Percentiles rank a stretch among this genome's conserved stretches.
These are phyloP conservation scores for Ethmia dodecea DNA, from an alignment of 2,888 invertebrate genomes.

Conservation along the genomic window DNA sequence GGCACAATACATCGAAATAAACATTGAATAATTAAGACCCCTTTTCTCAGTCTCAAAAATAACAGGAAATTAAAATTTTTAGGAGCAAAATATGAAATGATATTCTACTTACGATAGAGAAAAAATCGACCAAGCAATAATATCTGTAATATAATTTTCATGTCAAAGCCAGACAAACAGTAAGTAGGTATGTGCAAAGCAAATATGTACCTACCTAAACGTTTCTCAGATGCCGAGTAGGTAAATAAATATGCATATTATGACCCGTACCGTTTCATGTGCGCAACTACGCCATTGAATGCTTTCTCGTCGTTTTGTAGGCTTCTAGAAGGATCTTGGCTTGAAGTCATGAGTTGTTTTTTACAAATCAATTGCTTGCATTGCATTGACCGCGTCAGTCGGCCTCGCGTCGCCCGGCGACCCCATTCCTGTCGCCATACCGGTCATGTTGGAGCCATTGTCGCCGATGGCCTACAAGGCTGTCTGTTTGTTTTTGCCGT, in stretches of 20 bases:
- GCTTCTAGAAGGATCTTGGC: constrained; percentile 3
- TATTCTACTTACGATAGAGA: too few relatives aligned
- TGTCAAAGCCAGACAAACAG: constrained; percentile 1
- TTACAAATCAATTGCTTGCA: constrained; percentile 34
- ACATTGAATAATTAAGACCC: too few relatives aligned
- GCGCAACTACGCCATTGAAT: too few relatives aligned
- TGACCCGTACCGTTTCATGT: too few relatives aligned
- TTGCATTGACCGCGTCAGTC: constrained; percentile 44
- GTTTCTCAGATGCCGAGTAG: too few relatives aligned
- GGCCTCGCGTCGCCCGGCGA: constrained; percentile 50
- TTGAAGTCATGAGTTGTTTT: constrained; percentile 16
- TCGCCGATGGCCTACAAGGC: constrained; percentile 35
- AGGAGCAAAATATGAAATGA: too few relatives aligned
- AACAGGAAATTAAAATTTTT: too few relatives aligned
- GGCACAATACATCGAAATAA: too few relatives aligned
- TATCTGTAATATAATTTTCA: constrained; percentile 1
- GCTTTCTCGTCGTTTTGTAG: too few relatives aligned
- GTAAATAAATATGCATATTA: too few relatives aligned
- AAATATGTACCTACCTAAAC: constrained; percentile 1
- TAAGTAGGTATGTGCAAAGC: constrained; percentile 5
- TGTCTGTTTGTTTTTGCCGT: constrained; percentile 21
- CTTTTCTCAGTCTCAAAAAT: too few relatives aligned
- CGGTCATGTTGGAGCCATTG: constrained; percentile 44
- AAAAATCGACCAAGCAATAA: constrained; percentile 3
- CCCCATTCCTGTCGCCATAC: constrained; percentile 64